Evolutionary conservation across 2,113 vertebrate genomes (phyloP).

Genomic region (Cyprinodon tularosa): DNA sequence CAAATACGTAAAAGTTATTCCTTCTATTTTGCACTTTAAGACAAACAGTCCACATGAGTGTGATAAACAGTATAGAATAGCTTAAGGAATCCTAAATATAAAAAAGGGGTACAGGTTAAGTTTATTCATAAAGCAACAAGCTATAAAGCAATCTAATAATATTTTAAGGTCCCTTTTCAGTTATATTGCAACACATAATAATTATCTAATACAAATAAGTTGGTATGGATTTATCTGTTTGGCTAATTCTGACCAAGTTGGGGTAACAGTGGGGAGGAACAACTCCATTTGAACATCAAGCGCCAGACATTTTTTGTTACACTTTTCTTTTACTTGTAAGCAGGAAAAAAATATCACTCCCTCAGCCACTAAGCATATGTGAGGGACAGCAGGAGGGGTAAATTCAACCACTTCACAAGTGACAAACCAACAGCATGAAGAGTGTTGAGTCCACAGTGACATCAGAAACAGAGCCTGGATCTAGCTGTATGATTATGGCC

Average conservation of each 20-base stretch:
- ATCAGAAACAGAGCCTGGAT: conserved; percentile 7
- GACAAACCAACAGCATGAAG: conserved; percentile 25
- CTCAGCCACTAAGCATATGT: no score
- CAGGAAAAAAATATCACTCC: no score
- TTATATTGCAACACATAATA: neutral
- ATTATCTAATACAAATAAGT: neutral
- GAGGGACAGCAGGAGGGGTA: no score
- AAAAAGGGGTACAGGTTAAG: neutral
- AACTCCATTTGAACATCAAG: neutral
- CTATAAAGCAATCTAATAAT: no score
- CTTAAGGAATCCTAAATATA: neutral
- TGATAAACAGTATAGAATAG: neutral
- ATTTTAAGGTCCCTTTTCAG: no score
- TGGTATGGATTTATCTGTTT: neutral
- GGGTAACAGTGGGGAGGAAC: neutral
- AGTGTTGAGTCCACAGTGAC: conserved; percentile 13
- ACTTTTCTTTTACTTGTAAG: no score
- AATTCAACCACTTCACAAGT: no score
- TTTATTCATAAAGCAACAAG: neutral
- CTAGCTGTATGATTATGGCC: neutral
- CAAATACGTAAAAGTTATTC: neutral
- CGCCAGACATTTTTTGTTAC: no score
- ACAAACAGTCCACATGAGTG: neutral
- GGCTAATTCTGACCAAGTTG: neutral
- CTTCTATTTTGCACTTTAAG: neutral